Evolutionary conservation across 2,113 vertebrate genomes (phyloP).

Genomic region (Xiphorhynchus elegans): DNA sequence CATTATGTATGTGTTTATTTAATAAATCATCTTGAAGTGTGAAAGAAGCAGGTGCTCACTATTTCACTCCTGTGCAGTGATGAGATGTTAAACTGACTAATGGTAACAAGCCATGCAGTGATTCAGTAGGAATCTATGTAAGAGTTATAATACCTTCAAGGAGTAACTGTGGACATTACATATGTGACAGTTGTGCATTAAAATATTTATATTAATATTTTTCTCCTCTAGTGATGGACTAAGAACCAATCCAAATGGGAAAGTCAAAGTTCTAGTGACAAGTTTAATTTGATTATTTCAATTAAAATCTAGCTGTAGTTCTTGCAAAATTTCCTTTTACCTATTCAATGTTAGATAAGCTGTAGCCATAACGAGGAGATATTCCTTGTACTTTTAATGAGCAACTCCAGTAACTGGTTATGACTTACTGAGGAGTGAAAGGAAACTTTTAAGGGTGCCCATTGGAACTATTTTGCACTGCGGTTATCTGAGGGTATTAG

Average conservation of each 20-base stretch:
- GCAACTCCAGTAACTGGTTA: neutral
- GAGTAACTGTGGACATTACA: neutral
- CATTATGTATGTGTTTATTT: neutral
- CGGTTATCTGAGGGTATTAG: conserved; percentile 9
- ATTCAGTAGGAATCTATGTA: neutral
- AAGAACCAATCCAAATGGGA: neutral
- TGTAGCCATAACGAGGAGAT: neutral
- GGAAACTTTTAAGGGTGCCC: conserved; percentile 61
- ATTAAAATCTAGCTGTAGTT: neutral
- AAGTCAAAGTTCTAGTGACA: neutral
- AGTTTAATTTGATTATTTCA: neutral
- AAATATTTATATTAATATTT: neutral
- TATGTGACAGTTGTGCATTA: neutral
- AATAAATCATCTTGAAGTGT: neutral
- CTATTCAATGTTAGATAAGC: neutral
- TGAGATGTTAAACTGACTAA: neutral
- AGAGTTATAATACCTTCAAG: neutral
- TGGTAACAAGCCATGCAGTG: neutral
- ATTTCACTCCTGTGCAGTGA: neutral
- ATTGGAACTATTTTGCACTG: neutral
- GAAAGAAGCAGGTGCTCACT: neutral
- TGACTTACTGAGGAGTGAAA: neutral
- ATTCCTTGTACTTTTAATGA: conserved; percentile 15
- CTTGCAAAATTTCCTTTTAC: neutral
- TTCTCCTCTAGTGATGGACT: neutral